These are phyloP conservation scores for Champsocephalus esox DNA, from an alignment of 2,797 vertebrate genomes.

Conservation along the genomic window DNA sequence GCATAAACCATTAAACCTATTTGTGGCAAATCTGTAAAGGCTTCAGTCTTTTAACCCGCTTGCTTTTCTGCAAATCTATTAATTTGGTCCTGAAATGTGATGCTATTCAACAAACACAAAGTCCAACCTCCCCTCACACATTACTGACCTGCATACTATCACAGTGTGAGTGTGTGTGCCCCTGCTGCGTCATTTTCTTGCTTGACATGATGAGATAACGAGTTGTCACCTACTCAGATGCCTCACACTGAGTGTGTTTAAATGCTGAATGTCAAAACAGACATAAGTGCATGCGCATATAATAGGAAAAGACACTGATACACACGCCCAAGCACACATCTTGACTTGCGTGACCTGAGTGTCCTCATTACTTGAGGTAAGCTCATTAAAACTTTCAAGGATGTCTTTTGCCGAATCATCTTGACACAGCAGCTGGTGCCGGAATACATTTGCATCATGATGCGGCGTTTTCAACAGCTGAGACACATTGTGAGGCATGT, in stretches of 20 bases:
- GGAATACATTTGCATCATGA: slow-evolving; percentile 79
- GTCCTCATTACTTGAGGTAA: slow-evolving; percentile 60
- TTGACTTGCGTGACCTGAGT: slow-evolving; percentile 55
- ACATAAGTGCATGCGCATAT: slow-evolving; percentile 4
- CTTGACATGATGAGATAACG: slow-evolving; percentile 39
- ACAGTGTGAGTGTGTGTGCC: background rate
- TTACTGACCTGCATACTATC: slow-evolving; percentile 18
- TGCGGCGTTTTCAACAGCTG: slow-evolving; percentile 50
- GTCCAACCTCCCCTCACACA: slow-evolving; percentile 13
- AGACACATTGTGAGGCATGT: slow-evolving; percentile 46
- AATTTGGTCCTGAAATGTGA: slow-evolving; percentile 15
- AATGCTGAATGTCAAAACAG: slow-evolving; percentile 28
- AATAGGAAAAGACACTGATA: background rate
- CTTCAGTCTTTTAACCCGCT: slow-evolving; percentile 21
- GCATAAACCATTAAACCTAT: slow-evolving; percentile 6
- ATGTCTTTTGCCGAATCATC: slow-evolving; percentile 72
- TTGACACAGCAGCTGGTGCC: slow-evolving; percentile 77
- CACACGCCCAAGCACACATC: background rate
- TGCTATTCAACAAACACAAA: slow-evolving; percentile 42
- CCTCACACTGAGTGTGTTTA: slow-evolving; percentile 20
- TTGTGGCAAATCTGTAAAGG: background rate
- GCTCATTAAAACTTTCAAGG: slow-evolving; percentile 79
- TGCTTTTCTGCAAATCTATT: slow-evolving; percentile 18
- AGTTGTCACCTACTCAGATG: slow-evolving; percentile 31
- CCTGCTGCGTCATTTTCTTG: slow-evolving; percentile 24